Conservation (phyloP, 2,113 vertebrate species). For the Anarhynchus alexandrinus region DNA sequence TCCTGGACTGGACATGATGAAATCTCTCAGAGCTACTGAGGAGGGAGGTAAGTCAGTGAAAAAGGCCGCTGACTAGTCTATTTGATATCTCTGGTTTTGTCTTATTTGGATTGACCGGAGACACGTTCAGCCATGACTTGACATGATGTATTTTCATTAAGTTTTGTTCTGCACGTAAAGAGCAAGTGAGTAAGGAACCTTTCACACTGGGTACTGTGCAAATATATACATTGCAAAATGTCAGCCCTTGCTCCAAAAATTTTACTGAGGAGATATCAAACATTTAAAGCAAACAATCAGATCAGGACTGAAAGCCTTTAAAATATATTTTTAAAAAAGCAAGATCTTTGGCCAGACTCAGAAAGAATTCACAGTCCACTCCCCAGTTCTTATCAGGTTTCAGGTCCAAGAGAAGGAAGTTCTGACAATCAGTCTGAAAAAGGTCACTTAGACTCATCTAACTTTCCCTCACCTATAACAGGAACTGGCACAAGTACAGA, state of each 20-base stretch:
- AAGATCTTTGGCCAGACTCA: neutral
- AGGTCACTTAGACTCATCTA: neutral
- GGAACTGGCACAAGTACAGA: neutral
- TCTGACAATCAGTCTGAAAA: neutral
- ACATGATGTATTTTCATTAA: neutral
- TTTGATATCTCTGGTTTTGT: neutral
- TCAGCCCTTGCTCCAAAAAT: neutral
- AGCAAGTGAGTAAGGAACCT: neutral
- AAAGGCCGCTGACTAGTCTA: neutral
- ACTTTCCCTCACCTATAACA: neutral
- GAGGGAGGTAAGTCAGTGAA: neutral
- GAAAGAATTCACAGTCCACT: neutral
- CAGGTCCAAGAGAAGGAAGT: neutral
- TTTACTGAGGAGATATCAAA: neutral
- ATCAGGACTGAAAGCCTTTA: neutral
- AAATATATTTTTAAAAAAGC: neutral
- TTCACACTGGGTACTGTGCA: neutral
- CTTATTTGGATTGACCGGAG: neutral
- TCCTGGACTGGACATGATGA: neutral
- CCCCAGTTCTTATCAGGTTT: neutral
- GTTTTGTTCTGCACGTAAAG: neutral
- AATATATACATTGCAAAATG: neutral
- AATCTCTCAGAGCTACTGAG: neutral
- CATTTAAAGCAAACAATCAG: neutral
- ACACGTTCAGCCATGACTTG: neutral